Conservation (phyloP, 1,140 invertebrate species). For the Musca vetustissima region DNA sequence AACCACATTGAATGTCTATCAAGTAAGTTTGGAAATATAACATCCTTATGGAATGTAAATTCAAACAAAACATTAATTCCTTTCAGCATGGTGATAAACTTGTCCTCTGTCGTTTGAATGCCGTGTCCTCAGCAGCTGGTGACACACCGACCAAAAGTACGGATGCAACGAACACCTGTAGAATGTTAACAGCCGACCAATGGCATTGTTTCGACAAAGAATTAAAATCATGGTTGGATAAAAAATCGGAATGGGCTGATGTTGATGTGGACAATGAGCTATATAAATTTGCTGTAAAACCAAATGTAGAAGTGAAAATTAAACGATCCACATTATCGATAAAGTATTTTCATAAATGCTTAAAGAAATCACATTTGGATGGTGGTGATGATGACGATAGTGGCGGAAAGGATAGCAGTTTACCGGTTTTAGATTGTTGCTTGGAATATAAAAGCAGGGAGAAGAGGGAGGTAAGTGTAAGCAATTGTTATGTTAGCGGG, state of each 20-base stretch:
- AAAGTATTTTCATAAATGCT: neutral
- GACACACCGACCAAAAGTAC: neutral
- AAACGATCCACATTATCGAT: neutral
- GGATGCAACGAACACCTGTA: neutral
- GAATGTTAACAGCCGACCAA: neutral
- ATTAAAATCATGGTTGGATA: neutral
- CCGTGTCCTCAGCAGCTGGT: no score
- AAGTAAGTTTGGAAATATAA: neutral
- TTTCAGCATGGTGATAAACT: neutral
- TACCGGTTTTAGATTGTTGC: neutral
- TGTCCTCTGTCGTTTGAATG: neutral
- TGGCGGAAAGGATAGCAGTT: neutral
- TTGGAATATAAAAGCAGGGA: neutral
- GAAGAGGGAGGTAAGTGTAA: no score
- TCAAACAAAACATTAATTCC: neutral
- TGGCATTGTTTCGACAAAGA: constrained; percentile 4
- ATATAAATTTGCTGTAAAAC: neutral
- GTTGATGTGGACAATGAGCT: neutral
- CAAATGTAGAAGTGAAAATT: neutral
- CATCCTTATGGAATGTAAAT: no score
- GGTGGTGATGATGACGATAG: neutral
- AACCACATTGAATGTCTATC: constrained; percentile 1
- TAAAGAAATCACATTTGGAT: neutral
- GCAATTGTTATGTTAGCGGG: no score
- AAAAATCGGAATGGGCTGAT: no score